These are phyloP conservation scores for Rhizoglyphus robini DNA, from an alignment of 1,140 invertebrate genomes.

Conservation along the genomic window DNA sequence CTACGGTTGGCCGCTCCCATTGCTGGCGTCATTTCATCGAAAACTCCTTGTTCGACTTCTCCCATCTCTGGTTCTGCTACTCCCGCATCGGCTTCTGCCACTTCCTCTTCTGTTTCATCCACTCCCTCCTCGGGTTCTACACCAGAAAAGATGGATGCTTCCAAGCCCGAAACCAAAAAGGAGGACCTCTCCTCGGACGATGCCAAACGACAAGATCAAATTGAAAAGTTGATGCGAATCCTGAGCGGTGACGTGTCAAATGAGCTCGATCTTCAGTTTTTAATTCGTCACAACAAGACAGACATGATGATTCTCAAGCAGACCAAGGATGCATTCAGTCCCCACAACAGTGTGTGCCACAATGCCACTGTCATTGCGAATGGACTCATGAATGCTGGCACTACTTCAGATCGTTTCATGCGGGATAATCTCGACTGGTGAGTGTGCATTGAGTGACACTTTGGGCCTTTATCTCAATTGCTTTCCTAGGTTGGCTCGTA, in stretches of 20 bases:
- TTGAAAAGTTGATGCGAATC: constrained; percentile 80
- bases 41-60: constrained; percentile 9
- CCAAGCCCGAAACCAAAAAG: constrained; percentile 18
- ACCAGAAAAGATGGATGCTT: not conserved
- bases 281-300: constrained; percentile 94
- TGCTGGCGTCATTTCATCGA: constrained; percentile 36
- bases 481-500: constrained; percentile 90
- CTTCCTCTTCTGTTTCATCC: constrained; percentile 23
- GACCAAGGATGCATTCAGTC: constrained; percentile 85
- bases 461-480: too few relatives aligned
- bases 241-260: constrained; percentile 90
- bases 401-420: constrained; percentile 78
- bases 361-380: constrained; percentile 97
- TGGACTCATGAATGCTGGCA: constrained; percentile 96
- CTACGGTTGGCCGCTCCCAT: constrained; percentile 65
- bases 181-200: constrained; percentile 52
- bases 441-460: too few relatives aligned
- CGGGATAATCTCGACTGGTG: too few relatives aligned
- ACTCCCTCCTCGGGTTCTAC: constrained; percentile 12
- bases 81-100: constrained; percentile 25
- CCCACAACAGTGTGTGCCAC: constrained; percentile 92
- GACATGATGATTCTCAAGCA: constrained; percentile 94
- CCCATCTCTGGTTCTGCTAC: constrained; percentile 20
- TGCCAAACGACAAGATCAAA: constrained; percentile 62
- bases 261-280: constrained; percentile 87